A percentile compares a stretch with the other conserved stretches of the same genome.
Evolutionary conservation across 2,888 invertebrate genomes (phyloP).

Genomic region (Halictus ligatus): DNA sequence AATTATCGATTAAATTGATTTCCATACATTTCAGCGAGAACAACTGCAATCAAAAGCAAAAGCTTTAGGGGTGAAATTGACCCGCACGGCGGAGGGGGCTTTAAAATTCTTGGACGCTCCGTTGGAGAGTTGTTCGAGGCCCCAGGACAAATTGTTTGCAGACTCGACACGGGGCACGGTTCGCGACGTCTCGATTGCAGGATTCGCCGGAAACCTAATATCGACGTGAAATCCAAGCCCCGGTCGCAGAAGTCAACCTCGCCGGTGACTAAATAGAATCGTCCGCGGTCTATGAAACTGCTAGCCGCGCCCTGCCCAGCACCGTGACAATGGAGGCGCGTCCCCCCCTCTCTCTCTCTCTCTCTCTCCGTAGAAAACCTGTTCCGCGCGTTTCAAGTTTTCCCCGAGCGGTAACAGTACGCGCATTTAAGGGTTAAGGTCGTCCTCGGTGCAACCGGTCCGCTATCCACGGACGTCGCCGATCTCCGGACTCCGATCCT

Average conservation of each 20-base stretch:
- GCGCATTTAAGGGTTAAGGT: conserved; percentile 73
- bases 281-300: conserved; percentile 47
- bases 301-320: conserved; percentile 54
- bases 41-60: too few relatives aligned
- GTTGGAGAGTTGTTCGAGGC: not conserved
- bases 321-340: conserved; percentile 49
- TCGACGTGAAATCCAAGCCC: conserved; percentile 56
- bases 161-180: not conserved
- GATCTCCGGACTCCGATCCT: conserved; percentile 38
- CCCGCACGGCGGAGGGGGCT: too few relatives aligned
- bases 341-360: not conserved
- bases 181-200: conserved; percentile 21
- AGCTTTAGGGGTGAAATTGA: too few relatives aligned
- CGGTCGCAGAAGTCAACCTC: conserved; percentile 4
- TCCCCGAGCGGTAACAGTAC: conserved; percentile 68
- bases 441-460: conserved; percentile 59
- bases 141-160: not conserved
- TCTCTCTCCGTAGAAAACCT: conserved; percentile 59
- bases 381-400: conserved; percentile 69
- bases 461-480: conserved; percentile 52
- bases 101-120: not conserved
- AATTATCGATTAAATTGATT: too few relatives aligned
- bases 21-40: too few relatives aligned
- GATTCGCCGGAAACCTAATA: conserved; percentile 54
- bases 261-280: conserved; percentile 42